Evolutionary conservation across 64 coral and sea anemone species (phyloP), one percentile per base, ranked within the genome.

Genomic region (Orbicella faveolata): DNA sequence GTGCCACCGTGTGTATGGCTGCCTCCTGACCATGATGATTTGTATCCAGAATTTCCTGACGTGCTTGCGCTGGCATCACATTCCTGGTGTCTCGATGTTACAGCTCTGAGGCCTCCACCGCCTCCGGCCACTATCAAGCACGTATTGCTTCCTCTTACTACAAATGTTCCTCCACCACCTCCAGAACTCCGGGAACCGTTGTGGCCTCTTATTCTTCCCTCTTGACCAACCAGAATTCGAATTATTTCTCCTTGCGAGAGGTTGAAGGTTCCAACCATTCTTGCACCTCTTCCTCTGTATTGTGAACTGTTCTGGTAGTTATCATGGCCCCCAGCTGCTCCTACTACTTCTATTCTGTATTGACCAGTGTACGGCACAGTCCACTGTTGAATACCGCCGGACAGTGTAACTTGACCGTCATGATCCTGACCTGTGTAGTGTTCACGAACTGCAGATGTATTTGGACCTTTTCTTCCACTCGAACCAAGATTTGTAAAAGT

Each of bases 161-260:
- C 78, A 83, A 93, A 93, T 3, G 83, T 88, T n/a, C 91, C 91
- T 25, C 91, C 91, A 34, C 91, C 91, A 20, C 91, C 91, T 26
- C 86, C 86, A 6, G 91, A 93, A 63, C 19, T 63, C 12, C 1
- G n/a, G n/a, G n/a, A n/a, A n/a, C n/a, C 0, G n/a, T 1, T 0
- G 0, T 14, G 9, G 15, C 2, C 76, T n/a, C 86, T 92, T 33
- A 65, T 26, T 26, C 86, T 86, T 15, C 91, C 91, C 41, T 79
- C 91, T 61, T 93, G 91, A 76, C 91, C 91, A 36, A 93, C 86
- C 41, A 88, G 73, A 18, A 93, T 87, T 63, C 89, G 88, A 59
- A 93, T 57, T 13, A 88, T 13, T 9, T 93, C 86, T 12, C 77
- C 48, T 76, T 77, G 44, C 13, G 20, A 80, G 20, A 93, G 30